phyloP scores from a whole-genome alignment of 2,888 invertebrate genomes.

The Conops quadrifasciatus region DNA sequence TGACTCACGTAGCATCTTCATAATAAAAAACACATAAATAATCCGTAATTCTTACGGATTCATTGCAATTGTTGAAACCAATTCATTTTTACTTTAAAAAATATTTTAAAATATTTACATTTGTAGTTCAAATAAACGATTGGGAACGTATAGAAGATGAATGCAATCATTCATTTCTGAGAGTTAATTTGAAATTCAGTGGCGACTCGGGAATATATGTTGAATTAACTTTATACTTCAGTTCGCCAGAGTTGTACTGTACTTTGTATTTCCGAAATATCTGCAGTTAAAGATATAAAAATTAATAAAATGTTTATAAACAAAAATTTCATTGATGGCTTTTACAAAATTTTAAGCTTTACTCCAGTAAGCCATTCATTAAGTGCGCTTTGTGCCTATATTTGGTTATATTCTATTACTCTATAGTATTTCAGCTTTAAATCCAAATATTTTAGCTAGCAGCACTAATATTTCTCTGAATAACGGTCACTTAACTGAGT shows the following conservation, averaged over 20 bases:
- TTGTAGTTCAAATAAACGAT: background rate
- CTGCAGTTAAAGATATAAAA: constrained; percentile 66
- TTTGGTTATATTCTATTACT: constrained; percentile 5
- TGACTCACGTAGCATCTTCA: background rate
- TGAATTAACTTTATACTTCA: constrained; percentile 77
- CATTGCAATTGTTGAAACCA: background rate
- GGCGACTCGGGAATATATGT: constrained; percentile 79
- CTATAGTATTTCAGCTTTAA: background rate
- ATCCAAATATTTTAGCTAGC: background rate
- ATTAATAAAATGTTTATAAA: background rate
- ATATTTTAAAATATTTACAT: background rate
- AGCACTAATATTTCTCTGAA: background rate
- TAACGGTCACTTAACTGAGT: background rate
- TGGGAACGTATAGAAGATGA: background rate
- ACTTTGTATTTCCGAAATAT: constrained; percentile 76
- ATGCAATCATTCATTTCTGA: constrained; percentile 55
- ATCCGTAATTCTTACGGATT: background rate
- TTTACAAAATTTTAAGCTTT: background rate
- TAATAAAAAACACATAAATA: background rate
- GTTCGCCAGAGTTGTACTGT: constrained; percentile 73
- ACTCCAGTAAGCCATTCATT: background rate
- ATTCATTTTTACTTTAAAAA: background rate
- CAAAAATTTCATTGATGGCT: background rate
- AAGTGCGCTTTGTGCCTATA: background rate
- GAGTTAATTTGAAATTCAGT: constrained; percentile 72